Conservation (phyloP, 2,113 vertebrate genomes). For the Prunella himalayana region DNA sequence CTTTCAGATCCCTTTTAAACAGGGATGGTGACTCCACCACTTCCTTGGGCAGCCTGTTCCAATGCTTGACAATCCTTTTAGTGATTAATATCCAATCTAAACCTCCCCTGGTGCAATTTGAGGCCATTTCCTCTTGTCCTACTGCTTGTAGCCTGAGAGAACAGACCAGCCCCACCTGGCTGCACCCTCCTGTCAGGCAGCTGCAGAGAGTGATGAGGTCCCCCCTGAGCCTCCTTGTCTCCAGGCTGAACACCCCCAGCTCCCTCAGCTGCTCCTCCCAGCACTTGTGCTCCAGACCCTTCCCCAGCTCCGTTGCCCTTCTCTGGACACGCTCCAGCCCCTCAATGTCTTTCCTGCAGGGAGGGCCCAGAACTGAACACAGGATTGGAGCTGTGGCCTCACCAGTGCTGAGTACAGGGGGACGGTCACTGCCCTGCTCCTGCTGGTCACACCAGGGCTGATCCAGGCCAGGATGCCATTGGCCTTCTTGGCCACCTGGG, state of each 20-base stretch:
- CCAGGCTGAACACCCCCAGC: neutral
- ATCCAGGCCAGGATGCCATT: neutral
- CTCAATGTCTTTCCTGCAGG: neutral
- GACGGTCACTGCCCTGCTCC: neutral
- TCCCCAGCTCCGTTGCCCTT: neutral
- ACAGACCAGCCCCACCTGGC: neutral
- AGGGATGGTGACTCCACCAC: neutral
- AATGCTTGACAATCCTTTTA: neutral
- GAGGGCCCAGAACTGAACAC: neutral
- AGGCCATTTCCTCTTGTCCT: neutral
- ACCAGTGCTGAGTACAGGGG: neutral
- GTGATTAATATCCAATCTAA: neutral
- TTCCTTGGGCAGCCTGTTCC: neutral
- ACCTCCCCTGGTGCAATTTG: neutral
- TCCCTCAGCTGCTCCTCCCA: neutral
- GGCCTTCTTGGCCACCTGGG: neutral
- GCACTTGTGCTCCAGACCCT: neutral
- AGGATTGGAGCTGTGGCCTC: neutral
- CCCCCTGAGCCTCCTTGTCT: neutral
- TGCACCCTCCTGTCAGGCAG: neutral
- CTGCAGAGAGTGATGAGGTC: accelerated
- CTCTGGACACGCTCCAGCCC: neutral
- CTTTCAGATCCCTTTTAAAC: neutral
- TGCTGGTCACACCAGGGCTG: neutral
- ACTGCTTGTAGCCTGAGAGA: accelerated